Base-by-base conservation (phyloP, 1,140 invertebrate genomes). In the Drosophila bocqueti region DNA sequence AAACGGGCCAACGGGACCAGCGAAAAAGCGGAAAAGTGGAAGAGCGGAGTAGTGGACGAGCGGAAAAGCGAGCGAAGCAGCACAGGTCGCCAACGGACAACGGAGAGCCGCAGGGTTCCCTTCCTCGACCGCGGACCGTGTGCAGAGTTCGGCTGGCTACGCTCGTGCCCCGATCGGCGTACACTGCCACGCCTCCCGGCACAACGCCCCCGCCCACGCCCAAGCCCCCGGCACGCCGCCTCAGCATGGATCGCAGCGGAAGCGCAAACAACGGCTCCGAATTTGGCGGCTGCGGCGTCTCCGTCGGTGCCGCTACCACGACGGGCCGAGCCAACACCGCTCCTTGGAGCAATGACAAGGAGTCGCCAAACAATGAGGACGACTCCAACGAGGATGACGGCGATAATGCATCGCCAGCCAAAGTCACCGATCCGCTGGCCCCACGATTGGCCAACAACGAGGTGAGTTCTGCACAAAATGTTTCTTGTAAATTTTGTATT, bases 351-450 rank as follows among this genome's bases (percentile, higher is more conserved):
- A 91, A 92, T 60, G 84, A 92, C 74, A 92, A 92, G 61, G 91
- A 92, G 65, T 91, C 87, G 45, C 81, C 91, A 7, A 83, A 85
- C 42, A 90, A 92, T 16, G 91, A 91, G 49, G 91, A 92, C 29
- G 91, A 92, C 43, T 89, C 84, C 45, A 89, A 89, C 61, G 91
- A 92, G 45, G 91, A 92, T 54, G 91, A 92, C 26, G 86, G 76
- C 49, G 91, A 92, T 52, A 84, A 47, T 63, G 78, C 81, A 31
- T 90, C 91, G 57, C 91, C 91, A 7, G 91, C 91, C 46, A 92
- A 92, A 47, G 91, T 87, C 31, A 92, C 91, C 29, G 91, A 92
- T 91, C 91, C 91, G 4, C 59, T 92, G 45, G 91, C 91, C 7
- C 91, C 91, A 9, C 86, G 84, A 42, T 54, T 87, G 16, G 57